Percentiles rank a stretch among this genome's conserved stretches.
phyloP scores from a whole-genome alignment of 1,140 invertebrate species.

The Potamilus streckersoni region DNA sequence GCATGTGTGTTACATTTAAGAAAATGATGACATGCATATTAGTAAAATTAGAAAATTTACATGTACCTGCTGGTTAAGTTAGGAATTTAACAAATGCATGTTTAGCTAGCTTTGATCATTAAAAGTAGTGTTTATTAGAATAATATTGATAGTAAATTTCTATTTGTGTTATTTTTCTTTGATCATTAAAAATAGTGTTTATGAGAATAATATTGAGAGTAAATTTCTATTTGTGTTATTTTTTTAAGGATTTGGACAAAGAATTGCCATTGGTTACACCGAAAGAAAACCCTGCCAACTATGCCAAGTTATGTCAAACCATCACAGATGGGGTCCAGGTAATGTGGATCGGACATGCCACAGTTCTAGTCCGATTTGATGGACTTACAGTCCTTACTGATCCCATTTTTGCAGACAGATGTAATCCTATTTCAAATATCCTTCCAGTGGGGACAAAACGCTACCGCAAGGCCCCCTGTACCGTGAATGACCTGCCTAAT shows the following conservation, averaged over 20 bases:
- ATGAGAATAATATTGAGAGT: too few relatives aligned
- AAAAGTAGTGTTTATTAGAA: too few relatives aligned
- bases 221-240: too few relatives aligned
- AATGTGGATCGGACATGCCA: slow-evolving; percentile 70
- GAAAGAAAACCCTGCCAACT: slow-evolving; percentile 2
- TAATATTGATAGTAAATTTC: too few relatives aligned
- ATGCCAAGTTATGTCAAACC: slow-evolving; percentile 26
- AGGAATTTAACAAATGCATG: too few relatives aligned
- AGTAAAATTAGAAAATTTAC: too few relatives aligned
- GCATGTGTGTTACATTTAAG: too few relatives aligned
- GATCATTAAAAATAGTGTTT: too few relatives aligned
- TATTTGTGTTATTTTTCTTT: too few relatives aligned
- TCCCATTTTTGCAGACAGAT: slow-evolving; percentile 64
- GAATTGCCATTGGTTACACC: slow-evolving; percentile 42
- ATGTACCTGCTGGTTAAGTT: too few relatives aligned
- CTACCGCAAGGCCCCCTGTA: slow-evolving; percentile 67
- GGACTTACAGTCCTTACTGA: slow-evolving; percentile 67
- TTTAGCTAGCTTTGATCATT: too few relatives aligned
- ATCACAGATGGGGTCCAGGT: slow-evolving; percentile 32
- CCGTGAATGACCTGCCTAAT: slow-evolving; percentile 67
- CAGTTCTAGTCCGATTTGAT: slow-evolving; percentile 67
- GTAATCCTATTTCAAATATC: slow-evolving; percentile 36
- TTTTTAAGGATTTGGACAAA: slow-evolving; percentile 38
- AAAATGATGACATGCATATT: too few relatives aligned
- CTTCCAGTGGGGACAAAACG: slow-evolving; percentile 60